Base-by-base conservation (phyloP, 2,888 invertebrate genomes). In the Dorcus parallelipipedus region DNA sequence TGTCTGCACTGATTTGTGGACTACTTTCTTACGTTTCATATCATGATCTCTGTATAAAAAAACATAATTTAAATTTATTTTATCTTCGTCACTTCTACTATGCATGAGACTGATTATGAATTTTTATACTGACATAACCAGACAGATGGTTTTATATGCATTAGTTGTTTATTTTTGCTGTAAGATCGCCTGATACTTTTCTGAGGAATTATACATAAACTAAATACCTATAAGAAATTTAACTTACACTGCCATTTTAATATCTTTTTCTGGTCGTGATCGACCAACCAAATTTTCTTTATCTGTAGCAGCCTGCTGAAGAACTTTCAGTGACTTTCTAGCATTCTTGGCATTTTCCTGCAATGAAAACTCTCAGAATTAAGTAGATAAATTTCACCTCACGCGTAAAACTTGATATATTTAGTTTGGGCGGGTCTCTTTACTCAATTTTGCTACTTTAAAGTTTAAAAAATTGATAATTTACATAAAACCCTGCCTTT, bases 251-350 rank as follows among this genome's bases (percentile, higher is more conserved):
- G 55, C 62, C 67, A 69, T 69, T 61, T 73, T 73, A n/a, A 62
- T 52, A 48, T 73, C 72, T 64, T 74, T 76, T 2, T 67, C 62
- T n/a, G 59, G 42, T 23, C 59, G 72, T 48, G 81, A 78, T 69
- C 90, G 85, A 68, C 90, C 89, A 68, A 84, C 86, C 65, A 91
- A 80, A 77, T 91, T 92, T 79, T 92, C 91, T 73, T 88, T 88
- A 71, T 89, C 88, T 49, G 81, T 83, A 39, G 89, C 87, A 48
- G 86, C 81, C 60, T 83, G 86, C 76, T 92, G 91, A 62, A 92
- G 76, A 33, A 86, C 84, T 78, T 88, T 90, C n/a, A 92, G 80
- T 23, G 88, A 86, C 77, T 86, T 88, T 69, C 90, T 80, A 39
- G 81, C 78, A 66, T 79, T 80, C 74, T 82, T 79, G 47, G 85